Evolutionary conservation across 2,888 invertebrate genomes (phyloP).

Genomic region (Drosophila formosana): DNA sequence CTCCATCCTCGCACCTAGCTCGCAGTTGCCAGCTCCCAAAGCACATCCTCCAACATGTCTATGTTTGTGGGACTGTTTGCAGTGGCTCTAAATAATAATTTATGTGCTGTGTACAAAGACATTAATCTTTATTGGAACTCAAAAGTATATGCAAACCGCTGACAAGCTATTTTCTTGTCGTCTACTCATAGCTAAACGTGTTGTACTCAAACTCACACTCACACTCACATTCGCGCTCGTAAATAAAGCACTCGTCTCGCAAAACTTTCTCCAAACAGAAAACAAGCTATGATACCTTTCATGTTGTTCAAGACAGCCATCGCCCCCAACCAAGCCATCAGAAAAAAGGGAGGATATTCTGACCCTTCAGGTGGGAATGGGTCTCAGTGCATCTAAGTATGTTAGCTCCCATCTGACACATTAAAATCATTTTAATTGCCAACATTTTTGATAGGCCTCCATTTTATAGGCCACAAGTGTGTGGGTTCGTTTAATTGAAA

Average conservation of each 20-base stretch:
- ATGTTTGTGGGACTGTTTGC: constrained; percentile 15
- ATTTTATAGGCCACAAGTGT: constrained; percentile 10
- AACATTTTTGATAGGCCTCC: constrained; percentile 3
- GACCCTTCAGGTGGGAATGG: constrained; percentile 12
- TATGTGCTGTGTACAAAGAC: constrained; percentile 76
- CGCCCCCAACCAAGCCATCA: no score
- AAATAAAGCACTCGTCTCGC: constrained; percentile 30
- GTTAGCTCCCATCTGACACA: background rate
- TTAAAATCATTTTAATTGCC: constrained; percentile 23
- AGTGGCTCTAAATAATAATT: constrained; percentile 67
- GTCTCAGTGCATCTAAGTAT: background rate
- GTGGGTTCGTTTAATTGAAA: constrained; percentile 9
- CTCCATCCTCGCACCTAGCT: background rate
- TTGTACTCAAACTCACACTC: constrained; percentile 11
- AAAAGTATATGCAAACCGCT: constrained; percentile 68
- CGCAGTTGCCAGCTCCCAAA: background rate
- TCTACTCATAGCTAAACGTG: constrained; percentile 22
- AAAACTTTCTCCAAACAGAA: constrained; percentile 18
- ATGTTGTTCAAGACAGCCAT: background rate
- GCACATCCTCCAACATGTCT: background rate
- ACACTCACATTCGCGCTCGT: background rate
- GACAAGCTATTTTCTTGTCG: constrained; percentile 60
- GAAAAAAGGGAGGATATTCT: constrained; percentile 1
- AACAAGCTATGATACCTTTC: constrained; percentile 11
- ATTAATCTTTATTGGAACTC: constrained; percentile 80